Conservation (phyloP, 1,140 invertebrate genomes). For the Camponotus vicinus region DNA sequence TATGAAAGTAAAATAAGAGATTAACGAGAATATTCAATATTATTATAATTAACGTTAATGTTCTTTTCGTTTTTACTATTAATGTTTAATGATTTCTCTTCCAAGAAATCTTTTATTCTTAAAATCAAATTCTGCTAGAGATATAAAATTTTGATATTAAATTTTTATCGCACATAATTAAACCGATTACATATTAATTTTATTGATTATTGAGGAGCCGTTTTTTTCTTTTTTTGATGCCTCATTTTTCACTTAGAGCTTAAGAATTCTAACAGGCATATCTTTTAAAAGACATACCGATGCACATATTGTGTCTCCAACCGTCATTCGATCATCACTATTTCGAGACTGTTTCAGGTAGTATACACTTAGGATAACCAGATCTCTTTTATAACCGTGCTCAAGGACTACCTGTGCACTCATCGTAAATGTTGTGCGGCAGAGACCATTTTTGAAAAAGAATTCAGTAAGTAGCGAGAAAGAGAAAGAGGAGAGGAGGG, state of each 20-base stretch:
- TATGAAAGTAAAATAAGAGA: neutral
- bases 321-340: conserved; percentile 47
- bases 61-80: neutral
- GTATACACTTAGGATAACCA: conserved; percentile 45
- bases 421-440: conserved; percentile 60
- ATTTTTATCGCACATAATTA: neutral
- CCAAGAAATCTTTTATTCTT: neutral
- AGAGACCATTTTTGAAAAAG: conserved; percentile 38
- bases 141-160: conserved; percentile 5
- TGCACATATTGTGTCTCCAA: neutral
- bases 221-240: neutral
- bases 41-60: neutral
- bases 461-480: conserved; percentile 18
- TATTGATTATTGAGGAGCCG: neutral
- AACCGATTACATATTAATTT: neutral
- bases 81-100: neutral
- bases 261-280: neutral
- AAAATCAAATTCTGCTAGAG: conserved; percentile 6
- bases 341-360: conserved; percentile 48
- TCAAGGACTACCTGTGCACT: conserved; percentile 59
- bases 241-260: neutral
- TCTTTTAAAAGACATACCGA: neutral
- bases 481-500: too few species aligned
- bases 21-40: neutral
- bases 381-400: conserved; percentile 56